Evolutionary conservation across 2,888 invertebrate genomes (phyloP).

Genomic region (Pyrocoelia pectoralis): DNA sequence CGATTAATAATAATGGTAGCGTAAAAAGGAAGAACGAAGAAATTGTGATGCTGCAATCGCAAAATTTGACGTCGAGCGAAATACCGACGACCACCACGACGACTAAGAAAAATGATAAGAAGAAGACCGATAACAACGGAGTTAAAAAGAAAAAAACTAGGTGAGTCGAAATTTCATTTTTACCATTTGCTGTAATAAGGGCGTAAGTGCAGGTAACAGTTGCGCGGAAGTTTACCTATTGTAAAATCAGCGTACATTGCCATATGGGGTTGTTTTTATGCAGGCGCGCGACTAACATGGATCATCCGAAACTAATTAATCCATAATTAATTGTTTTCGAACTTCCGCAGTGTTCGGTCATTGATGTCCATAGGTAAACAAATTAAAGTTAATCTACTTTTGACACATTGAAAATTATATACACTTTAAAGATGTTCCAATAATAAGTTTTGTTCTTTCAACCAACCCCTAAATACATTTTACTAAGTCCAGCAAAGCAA

Average conservation of each 20-base stretch:
- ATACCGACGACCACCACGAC: conserved; percentile 58
- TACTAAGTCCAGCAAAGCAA: too few species aligned
- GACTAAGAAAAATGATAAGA: conserved; percentile 72
- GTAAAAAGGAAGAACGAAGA: conserved; percentile 57
- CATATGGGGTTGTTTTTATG: too few species aligned
- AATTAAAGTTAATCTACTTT: too few species aligned
- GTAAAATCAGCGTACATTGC: not conserved
- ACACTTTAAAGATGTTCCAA: too few species aligned
- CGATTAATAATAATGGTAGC: conserved; percentile 44
- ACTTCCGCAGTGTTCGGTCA: not conserved
- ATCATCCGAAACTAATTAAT: not conserved
- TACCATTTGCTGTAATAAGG: not conserved
- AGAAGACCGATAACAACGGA: conserved; percentile 85
- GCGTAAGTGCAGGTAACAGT: not conserved
- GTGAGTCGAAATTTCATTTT: conserved; percentile 61
- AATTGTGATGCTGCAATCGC: conserved; percentile 60
- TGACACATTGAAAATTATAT: too few species aligned
- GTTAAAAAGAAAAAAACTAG: conserved; percentile 93
- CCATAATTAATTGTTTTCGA: not conserved
- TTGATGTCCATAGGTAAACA: not conserved
- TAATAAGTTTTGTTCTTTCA: too few species aligned
- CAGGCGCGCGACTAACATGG: too few species aligned
- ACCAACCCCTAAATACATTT: too few species aligned
- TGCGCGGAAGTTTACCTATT: not conserved
- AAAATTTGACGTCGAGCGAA: conserved; percentile 59